Percentiles rank a stretch among this genome's conserved stretches.
These are phyloP conservation scores for Bagarius yarrelli DNA, from an alignment of 2,113 vertebrate genomes.

Conservation along the genomic window DNA sequence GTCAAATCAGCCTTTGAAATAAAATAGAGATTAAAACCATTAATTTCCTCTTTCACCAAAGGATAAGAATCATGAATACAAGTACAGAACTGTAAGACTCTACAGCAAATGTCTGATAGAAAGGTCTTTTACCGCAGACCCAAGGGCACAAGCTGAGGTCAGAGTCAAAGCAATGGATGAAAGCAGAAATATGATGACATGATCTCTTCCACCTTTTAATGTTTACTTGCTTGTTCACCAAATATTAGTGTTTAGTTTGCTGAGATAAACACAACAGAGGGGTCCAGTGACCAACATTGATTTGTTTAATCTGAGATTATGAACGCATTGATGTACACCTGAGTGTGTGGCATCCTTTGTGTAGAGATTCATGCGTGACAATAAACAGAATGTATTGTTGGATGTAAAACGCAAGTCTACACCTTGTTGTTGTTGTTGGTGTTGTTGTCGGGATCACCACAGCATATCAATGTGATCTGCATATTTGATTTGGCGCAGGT, in stretches of 20 bases:
- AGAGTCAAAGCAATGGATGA: background rate
- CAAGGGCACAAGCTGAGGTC: background rate
- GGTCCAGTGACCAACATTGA: conserved; percentile 19
- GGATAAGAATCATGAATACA: too few relatives aligned
- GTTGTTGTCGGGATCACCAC: too few relatives aligned
- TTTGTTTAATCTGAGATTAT: conserved; percentile 32
- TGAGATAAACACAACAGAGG: background rate
- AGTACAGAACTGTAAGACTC: background rate
- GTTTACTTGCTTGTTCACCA: conserved; percentile 5
- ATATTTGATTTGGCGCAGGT: too few relatives aligned
- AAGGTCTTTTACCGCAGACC: background rate
- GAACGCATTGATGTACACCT: conserved; percentile 15
- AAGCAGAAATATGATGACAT: background rate
- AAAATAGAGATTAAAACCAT: background rate
- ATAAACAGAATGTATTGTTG: background rate
- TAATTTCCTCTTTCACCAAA: background rate
- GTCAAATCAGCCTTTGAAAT: background rate
- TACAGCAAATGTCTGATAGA: background rate
- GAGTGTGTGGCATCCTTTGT: background rate
- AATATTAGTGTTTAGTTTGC: conserved; percentile 23
- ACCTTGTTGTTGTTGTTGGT: background rate
- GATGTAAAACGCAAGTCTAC: background rate
- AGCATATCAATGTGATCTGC: too few relatives aligned
- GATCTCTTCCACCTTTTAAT: background rate
- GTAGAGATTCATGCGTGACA: background rate